A percentile compares a stretch with the other conserved stretches of the same genome.
Evolutionary conservation across 1,140 invertebrate genomes (phyloP).

Genomic region (Radopholus similis): DNA sequence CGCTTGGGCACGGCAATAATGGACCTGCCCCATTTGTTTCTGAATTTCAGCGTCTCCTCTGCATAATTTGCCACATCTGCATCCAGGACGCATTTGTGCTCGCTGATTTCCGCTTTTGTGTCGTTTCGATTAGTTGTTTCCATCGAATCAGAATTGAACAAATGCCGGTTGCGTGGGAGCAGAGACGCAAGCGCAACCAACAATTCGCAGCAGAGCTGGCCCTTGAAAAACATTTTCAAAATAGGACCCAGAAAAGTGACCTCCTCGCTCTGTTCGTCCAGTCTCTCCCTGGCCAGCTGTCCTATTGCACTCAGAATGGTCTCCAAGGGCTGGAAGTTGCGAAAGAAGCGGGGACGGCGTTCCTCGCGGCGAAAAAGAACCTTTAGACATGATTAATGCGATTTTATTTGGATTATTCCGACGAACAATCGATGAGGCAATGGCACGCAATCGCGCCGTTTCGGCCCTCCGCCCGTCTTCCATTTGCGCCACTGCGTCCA

Average conservation of each 20-base stretch:
- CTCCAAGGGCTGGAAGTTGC: conserved; percentile 14
- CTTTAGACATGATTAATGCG: not conserved
- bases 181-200: conserved; percentile 11
- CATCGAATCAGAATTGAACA: not conserved
- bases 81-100: not conserved
- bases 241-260: not conserved
- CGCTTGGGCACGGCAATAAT: conserved; percentile 6
- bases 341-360: conserved; percentile 2
- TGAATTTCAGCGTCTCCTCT: conserved; percentile 7
- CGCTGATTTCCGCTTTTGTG: not conserved
- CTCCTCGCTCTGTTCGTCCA: not conserved
- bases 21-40: not conserved
- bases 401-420: not conserved
- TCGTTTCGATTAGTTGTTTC: not conserved
- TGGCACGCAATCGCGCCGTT: not conserved
- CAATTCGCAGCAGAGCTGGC: conserved; percentile 19
- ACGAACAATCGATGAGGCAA: not conserved
- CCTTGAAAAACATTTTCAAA: not conserved
- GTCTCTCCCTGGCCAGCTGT: not conserved
- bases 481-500: not conserved
- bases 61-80: conserved; percentile 1
- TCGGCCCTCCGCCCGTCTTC: not conserved
- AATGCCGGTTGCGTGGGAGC: not conserved
- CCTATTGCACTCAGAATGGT: not conserved
- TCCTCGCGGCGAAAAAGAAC: conserved; percentile 17